Conservation (phyloP, 2,888 invertebrate genomes). For the Ryuthela nishihirai region DNA sequence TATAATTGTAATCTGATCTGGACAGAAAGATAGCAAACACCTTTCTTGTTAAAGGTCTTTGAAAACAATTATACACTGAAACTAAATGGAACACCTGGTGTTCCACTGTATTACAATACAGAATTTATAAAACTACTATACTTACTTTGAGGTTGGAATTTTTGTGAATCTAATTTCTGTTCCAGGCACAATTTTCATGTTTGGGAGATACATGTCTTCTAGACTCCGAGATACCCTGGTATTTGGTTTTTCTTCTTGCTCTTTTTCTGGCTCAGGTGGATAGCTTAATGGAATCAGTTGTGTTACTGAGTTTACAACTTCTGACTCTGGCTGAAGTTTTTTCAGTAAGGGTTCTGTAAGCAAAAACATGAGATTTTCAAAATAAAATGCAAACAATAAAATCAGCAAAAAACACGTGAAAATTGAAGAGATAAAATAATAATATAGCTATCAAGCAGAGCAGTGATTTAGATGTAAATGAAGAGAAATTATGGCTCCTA, state of each 20-base stretch:
- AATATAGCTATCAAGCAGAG: not conserved
- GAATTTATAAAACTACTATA: not conserved
- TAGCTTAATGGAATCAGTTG: constrained; percentile 60
- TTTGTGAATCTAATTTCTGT: constrained; percentile 73
- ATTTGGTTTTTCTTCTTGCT: constrained; percentile 17
- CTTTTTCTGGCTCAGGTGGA: constrained; percentile 5
- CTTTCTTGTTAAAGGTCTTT: too few relatives aligned
- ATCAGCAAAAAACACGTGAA: constrained; percentile 25
- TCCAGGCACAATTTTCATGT: constrained; percentile 73
- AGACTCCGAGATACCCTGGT: constrained; percentile 13
- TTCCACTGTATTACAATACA: too few relatives aligned
- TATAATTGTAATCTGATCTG: too few relatives aligned
- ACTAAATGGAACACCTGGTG: too few relatives aligned
- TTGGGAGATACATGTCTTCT: constrained; percentile 73
- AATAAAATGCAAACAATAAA: constrained; percentile 4
- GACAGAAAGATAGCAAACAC: too few relatives aligned
- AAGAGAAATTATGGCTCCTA: too few relatives aligned
- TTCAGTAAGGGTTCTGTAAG: constrained; percentile 57
- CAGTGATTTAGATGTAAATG: not conserved
- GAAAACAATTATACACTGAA: too few relatives aligned
- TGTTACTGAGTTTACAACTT: constrained; percentile 73
- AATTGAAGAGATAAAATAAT: not conserved
- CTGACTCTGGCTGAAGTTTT: constrained; percentile 66
- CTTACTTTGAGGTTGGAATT: constrained; percentile 61
- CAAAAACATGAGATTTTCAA: constrained; percentile 10